phyloP scores from a whole-genome alignment of 2,797 vertebrate genomes.

The Aeoliscus strigatus region DNA sequence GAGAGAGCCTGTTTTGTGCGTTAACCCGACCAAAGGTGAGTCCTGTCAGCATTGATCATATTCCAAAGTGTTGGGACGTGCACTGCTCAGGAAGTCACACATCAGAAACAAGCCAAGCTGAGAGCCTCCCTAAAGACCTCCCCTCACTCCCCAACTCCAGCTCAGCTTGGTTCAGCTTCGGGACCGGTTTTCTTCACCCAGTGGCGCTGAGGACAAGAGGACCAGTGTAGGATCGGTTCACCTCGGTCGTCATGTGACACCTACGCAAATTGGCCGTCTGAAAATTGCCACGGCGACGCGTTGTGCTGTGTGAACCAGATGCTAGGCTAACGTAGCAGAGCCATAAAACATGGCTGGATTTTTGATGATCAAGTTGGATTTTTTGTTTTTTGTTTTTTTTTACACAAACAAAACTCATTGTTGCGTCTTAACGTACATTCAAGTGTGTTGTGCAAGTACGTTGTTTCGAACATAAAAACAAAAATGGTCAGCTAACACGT shows the following conservation, averaged over 20 bases:
- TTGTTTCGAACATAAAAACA: no score
- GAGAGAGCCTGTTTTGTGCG: conserved; percentile 27
- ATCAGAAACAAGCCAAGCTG: conserved; percentile 11
- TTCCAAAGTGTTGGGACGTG: conserved; percentile 30
- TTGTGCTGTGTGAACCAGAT: no score
- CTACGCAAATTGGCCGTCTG: no score
- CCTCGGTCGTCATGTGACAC: conserved; percentile 1
- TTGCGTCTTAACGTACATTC: no score
- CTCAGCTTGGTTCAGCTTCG: not conserved
- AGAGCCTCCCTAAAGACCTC: conserved; percentile 4
- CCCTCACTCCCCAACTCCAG: conserved; percentile 13
- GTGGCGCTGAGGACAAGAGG: not conserved
- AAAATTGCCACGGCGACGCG: no score
- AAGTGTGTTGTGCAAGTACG: no score
- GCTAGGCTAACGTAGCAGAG: no score
- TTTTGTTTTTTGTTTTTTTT: no score
- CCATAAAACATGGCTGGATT: no score
- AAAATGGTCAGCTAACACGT: no score
- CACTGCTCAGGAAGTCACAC: conserved; percentile 29
- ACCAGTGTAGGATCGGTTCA: not conserved
- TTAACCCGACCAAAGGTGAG: conserved; percentile 45
- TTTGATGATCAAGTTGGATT: no score
- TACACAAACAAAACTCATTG: no score
- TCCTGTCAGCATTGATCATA: conserved; percentile 59
- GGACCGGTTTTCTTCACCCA: not conserved